Percentiles rank a stretch among this genome's conserved stretches.
These are phyloP conservation scores for Progne subis DNA, from an alignment of 2,113 vertebrate genomes.

Conservation along the genomic window DNA sequence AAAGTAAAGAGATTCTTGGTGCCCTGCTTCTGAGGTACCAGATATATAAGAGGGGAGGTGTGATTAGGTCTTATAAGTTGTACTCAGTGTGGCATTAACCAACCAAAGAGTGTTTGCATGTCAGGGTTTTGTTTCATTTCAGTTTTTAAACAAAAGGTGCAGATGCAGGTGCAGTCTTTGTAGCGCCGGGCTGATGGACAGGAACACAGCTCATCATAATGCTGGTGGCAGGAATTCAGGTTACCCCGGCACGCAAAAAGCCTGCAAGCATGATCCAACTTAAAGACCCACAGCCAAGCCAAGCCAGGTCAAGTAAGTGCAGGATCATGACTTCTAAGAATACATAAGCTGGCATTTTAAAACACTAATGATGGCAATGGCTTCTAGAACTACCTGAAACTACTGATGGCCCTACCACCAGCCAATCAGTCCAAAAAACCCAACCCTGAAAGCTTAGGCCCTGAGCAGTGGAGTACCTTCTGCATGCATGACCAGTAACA, in stretches of 20 bases:
- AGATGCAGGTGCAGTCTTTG: neutral
- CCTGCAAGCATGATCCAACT: too few relatives aligned
- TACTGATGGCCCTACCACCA: neutral
- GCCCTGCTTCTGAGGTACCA: neutral
- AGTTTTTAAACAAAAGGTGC: neutral
- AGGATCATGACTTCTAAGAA: neutral
- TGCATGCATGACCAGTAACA: neutral
- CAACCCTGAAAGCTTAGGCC: neutral
- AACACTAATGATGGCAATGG: neutral
- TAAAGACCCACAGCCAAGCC: neutral
- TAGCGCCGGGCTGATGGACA: fast-evolving
- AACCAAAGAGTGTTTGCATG: neutral
- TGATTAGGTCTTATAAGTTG: neutral
- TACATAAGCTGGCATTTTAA: neutral
- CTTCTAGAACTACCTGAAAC: neutral
- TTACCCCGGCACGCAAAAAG: fast-evolving
- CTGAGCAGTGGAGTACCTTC: neutral
- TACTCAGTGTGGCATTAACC: neutral
- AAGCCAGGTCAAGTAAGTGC: neutral
- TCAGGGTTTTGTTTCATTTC: neutral
- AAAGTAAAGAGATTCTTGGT: neutral
- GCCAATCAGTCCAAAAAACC: neutral
- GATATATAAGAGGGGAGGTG: neutral
- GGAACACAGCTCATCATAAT: fast-evolving
- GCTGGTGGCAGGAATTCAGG: fast-evolving